These are phyloP conservation scores for Dyspetes luteomarginatus DNA, from an alignment of 2,888 invertebrate species.

Conservation along the genomic window DNA sequence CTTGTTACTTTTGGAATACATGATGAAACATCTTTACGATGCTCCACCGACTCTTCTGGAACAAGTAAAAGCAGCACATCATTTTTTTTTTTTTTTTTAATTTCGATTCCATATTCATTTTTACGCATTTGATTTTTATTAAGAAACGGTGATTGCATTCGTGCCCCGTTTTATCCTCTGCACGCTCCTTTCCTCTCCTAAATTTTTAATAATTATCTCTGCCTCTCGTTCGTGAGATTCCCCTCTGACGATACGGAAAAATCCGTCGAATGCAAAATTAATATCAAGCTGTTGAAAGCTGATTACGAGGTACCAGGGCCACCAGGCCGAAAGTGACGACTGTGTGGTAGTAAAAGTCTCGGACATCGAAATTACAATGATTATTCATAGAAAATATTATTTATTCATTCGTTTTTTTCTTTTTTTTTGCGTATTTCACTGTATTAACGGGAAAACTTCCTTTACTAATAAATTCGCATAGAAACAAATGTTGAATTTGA, in stretches of 20 bases:
- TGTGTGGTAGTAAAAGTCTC: slow-evolving; percentile 82
- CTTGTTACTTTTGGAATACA: slow-evolving; percentile 94
- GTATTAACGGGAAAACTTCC: too few relatives aligned
- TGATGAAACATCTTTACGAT: slow-evolving; percentile 97
- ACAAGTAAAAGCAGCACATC: slow-evolving; percentile 86
- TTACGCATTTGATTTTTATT: slow-evolving; percentile 59
- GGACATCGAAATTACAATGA: slow-evolving; percentile 69
- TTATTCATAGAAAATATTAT: slow-evolving; percentile 3
- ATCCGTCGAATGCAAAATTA: slow-evolving; percentile 78
- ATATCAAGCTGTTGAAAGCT: slow-evolving; percentile 66
- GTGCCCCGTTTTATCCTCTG: slow-evolving; percentile 28
- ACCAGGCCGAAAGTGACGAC: slow-evolving; percentile 78
- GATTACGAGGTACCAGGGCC: slow-evolving; percentile 81
- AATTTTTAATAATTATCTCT: slow-evolving; percentile 2
- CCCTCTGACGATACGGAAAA: neutral
- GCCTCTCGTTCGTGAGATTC: neutral
- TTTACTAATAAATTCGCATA: too few relatives aligned
- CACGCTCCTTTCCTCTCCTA: neutral
- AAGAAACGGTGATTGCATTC: slow-evolving; percentile 33
- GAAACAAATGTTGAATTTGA: too few relatives aligned
- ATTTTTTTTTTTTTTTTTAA: neutral
- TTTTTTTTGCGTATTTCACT: too few relatives aligned
- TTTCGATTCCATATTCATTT: neutral
- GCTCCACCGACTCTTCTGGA: slow-evolving; percentile 93
- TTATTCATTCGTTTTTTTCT: too few relatives aligned